Evolutionary conservation across 1,140 invertebrate genomes (phyloP).

Genomic region (Aphidius ervi): DNA sequence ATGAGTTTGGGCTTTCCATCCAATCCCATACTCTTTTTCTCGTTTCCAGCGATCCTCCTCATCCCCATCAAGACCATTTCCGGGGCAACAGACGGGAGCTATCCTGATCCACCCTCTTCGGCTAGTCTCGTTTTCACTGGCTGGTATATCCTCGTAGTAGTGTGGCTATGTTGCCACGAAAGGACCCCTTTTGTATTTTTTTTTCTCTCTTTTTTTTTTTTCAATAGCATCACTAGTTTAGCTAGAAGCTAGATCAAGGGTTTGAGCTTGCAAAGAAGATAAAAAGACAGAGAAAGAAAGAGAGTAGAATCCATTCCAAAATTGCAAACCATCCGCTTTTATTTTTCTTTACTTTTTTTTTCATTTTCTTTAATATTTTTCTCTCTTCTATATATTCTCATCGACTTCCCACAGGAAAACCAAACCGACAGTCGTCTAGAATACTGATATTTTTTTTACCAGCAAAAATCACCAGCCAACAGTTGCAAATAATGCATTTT

Average conservation of each 20-base stretch:
- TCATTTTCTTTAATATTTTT: conserved; percentile 18
- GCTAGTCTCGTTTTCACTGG: conserved; percentile 14
- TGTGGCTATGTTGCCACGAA: no score
- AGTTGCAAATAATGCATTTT: conserved; percentile 49
- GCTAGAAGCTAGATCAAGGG: conserved; percentile 8
- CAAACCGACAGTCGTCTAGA: conserved; percentile 39
- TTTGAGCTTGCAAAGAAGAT: conserved; percentile 13
- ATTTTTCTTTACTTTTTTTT: conserved; percentile 22
- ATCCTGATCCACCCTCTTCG: conserved; percentile 35
- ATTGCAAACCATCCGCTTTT: conserved; percentile 48
- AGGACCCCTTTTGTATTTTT: no score
- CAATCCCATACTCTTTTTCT: conserved; percentile 34
- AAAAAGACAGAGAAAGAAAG: conserved; percentile 22
- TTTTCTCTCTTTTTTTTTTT: neutral
- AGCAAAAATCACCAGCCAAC: conserved; percentile 36
- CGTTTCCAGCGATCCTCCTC: conserved; percentile 27
- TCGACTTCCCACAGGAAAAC: conserved; percentile 45
- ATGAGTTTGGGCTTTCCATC: conserved; percentile 38
- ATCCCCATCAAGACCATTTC: conserved; percentile 12
- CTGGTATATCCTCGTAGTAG: neutral
- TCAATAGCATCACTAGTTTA: conserved; percentile 15
- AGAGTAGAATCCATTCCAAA: conserved; percentile 51
- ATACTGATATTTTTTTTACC: conserved; percentile 44
- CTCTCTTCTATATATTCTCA: conserved; percentile 17
- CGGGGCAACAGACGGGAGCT: conserved; percentile 28